phyloP scores from a whole-genome alignment of 1,140 invertebrate genomes.

The Centruroides sculpturatus region DNA sequence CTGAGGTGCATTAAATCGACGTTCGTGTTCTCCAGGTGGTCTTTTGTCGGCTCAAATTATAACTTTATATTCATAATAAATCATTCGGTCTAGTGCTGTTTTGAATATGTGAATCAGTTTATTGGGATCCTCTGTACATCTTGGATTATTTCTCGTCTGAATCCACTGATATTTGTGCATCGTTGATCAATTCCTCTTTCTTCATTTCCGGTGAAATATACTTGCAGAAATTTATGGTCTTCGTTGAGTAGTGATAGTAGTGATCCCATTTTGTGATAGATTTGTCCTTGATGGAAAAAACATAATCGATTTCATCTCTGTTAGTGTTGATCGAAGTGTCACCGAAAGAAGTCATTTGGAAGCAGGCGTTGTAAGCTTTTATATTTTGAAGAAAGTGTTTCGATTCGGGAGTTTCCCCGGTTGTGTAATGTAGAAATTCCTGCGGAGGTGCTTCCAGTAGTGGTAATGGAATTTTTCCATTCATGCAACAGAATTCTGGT shows the following conservation, averaged over 20 bases:
- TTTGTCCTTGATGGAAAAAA: slow-evolving; percentile 6
- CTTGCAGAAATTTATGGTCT: slow-evolving; percentile 29
- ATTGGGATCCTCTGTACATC: neutral
- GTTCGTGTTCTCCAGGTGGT: slow-evolving; percentile 27
- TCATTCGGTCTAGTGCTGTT: slow-evolving; percentile 2
- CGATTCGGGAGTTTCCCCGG: too few relatives aligned
- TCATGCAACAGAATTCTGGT: too few relatives aligned
- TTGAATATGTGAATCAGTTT: neutral
- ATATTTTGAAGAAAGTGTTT: slow-evolving; percentile 1
- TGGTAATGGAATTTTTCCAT: too few relatives aligned
- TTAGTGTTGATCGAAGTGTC: neutral
- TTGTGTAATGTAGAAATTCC: neutral
- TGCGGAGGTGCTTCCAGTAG: too few relatives aligned
- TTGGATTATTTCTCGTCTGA: neutral
- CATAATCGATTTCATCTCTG: neutral
- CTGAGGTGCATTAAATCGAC: slow-evolving; percentile 23
- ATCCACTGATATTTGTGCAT: neutral
- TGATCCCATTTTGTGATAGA: slow-evolving; percentile 1
- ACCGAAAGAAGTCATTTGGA: slow-evolving; percentile 3
- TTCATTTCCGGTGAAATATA: slow-evolving; percentile 23
- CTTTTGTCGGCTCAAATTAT: slow-evolving; percentile 18
- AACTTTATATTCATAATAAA: neutral
- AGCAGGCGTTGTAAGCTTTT: neutral
- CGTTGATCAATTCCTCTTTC: neutral
- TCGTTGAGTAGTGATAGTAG: slow-evolving; percentile 7